phyloP scores from a whole-genome alignment of 2,113 vertebrate species.

The Smithornis capensis region DNA sequence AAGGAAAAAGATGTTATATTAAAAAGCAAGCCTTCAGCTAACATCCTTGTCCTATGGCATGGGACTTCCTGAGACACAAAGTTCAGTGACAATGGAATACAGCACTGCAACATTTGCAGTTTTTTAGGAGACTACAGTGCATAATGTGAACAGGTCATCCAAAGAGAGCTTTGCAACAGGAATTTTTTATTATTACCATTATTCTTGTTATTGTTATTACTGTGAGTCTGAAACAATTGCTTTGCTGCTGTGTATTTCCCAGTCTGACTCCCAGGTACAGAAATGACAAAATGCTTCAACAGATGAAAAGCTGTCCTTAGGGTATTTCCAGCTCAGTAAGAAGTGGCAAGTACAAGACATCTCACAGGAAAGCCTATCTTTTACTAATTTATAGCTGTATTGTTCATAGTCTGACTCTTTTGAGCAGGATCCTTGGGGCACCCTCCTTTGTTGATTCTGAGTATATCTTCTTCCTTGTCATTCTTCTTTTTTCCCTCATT shows the following conservation, averaged over 20 bases:
- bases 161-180: not conserved
- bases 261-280: not conserved
- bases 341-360: not conserved
- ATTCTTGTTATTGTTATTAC: not conserved
- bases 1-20: not conserved
- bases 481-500: not conserved
- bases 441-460: not conserved
- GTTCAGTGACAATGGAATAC: not conserved
- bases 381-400: not conserved
- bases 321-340: constrained; percentile 26
- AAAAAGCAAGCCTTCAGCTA: constrained; percentile 15
- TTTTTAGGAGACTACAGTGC: not conserved
- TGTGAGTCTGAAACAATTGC: not conserved
- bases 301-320: not conserved
- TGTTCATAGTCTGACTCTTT: not conserved
- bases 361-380: constrained; percentile 14
- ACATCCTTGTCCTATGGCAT: not conserved
- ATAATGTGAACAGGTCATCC: not conserved
- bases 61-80: not conserved
- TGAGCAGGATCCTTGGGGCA: not conserved
- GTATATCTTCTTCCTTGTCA: not conserved
- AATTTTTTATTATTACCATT: not conserved
- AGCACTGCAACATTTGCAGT: not conserved
- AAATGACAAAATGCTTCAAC: constrained; percentile 1
- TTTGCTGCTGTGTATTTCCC: not conserved